These are phyloP conservation scores for Caenorhabditis angaria DNA, from an alignment of 2,888 invertebrate genomes.

Conservation along the genomic window DNA sequence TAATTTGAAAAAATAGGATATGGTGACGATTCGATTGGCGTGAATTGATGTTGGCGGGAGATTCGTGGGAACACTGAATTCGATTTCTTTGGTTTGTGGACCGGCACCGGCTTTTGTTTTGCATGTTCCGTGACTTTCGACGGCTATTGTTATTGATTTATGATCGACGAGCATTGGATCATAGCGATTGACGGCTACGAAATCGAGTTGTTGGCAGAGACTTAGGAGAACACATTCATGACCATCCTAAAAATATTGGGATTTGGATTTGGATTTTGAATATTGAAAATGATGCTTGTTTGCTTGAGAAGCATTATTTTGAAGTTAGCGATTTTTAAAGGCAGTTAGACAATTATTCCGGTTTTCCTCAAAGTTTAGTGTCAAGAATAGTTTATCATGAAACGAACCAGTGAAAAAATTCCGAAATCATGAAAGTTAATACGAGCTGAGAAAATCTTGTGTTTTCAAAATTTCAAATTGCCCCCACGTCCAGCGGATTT, in stretches of 20 bases:
- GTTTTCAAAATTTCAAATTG: too few relatives aligned
- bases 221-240: conserved; percentile 65
- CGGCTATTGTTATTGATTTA: conserved; percentile 65
- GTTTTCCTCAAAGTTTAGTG: too few relatives aligned
- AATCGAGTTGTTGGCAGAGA: conserved; percentile 67
- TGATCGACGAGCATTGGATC: conserved; percentile 56
- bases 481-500: too few relatives aligned
- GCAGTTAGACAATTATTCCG: too few relatives aligned
- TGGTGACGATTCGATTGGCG: conserved; percentile 66
- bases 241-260: conserved; percentile 40
- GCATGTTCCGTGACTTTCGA: conserved; percentile 67
- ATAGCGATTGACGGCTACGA: conserved; percentile 58
- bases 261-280: background rate
- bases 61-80: conserved; percentile 62
- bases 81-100: conserved; percentile 65
- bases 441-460: too few relatives aligned
- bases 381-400: too few relatives aligned
- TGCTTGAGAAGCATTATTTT: too few relatives aligned
- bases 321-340: too few relatives aligned
- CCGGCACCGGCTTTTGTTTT: conserved; percentile 61
- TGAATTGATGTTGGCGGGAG: conserved; percentile 66
- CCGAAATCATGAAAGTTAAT: too few relatives aligned
- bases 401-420: too few relatives aligned
- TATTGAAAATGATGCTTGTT: too few relatives aligned
- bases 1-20: conserved; percentile 68